These are phyloP conservation scores for Rhinolophus sinicus DNA, from an alignment of 2,113 vertebrate genomes.

Conservation along the genomic window DNA sequence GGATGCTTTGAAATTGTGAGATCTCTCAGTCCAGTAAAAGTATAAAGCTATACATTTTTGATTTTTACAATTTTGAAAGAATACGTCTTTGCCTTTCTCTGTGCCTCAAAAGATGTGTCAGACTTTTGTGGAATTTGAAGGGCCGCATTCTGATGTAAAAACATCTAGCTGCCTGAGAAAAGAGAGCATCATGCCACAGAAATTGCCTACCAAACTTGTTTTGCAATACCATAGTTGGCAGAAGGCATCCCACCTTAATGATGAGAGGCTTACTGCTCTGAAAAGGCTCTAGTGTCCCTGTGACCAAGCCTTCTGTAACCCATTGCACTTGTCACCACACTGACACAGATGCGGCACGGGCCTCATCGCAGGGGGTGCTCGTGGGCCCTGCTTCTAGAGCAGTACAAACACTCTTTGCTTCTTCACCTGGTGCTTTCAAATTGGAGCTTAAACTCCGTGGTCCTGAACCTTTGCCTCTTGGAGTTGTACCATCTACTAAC, in stretches of 20 bases:
- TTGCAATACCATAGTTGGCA: not conserved
- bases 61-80: not conserved
- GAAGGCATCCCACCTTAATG: not conserved
- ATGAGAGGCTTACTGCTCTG: conserved; percentile 46
- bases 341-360: not conserved
- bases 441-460: conserved; percentile 53
- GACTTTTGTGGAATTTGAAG: not conserved
- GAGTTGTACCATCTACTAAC: conserved; percentile 31
- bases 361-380: conserved; percentile 38
- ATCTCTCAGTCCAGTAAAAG: not conserved
- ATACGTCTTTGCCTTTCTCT: not conserved
- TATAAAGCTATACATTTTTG: not conserved
- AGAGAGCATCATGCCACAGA: not conserved
- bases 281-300: not conserved
- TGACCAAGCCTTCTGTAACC: not conserved
- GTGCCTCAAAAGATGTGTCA: not conserved
- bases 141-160: not conserved
- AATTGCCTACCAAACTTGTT: not conserved
- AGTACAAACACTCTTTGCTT: conserved; percentile 67
- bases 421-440: conserved; percentile 71
- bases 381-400: conserved; percentile 63
- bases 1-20: not conserved
- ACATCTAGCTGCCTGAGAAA: not conserved
- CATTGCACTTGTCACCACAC: conserved; percentile 37
- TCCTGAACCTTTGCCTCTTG: conserved; percentile 63